A percentile compares a stretch with the other conserved stretches of the same genome.
phyloP scores from a whole-genome alignment of 1,140 invertebrate species.

The Gryllus bimaculatus region DNA sequence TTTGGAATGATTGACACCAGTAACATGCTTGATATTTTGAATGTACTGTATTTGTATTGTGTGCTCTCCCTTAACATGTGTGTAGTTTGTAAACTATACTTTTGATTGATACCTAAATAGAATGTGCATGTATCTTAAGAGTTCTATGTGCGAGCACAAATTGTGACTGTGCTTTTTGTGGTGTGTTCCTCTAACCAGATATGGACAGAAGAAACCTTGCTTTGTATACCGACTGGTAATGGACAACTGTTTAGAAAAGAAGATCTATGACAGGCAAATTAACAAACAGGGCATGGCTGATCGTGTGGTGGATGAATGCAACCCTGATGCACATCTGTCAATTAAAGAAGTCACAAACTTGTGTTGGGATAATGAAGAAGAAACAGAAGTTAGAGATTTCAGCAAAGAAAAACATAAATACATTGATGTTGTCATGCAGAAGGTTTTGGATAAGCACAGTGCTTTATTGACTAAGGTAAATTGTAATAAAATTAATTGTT shows the following conservation, averaged over 20 bases:
- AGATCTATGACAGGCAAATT: constrained; percentile 96
- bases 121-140: too few species aligned
- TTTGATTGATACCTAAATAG: too few species aligned
- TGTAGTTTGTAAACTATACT: too few species aligned
- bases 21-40: too few species aligned
- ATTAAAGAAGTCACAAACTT: constrained; percentile 91
- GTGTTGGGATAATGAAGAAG: constrained; percentile 83
- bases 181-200: constrained; percentile 80
- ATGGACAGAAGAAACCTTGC: constrained; percentile 89
- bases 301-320: constrained; percentile 94
- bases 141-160: too few species aligned
- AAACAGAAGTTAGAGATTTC: constrained; percentile 62
- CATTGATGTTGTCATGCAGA: constrained; percentile 70
- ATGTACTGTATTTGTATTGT: too few species aligned
- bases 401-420: constrained; percentile 60
- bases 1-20: too few species aligned
- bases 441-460: constrained; percentile 55
- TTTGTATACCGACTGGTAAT: constrained; percentile 95
- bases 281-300: constrained; percentile 97
- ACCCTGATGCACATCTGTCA: constrained; percentile 90
- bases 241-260: constrained; percentile 93
- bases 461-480: constrained; percentile 58
- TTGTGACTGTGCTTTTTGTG: constrained; percentile 64
- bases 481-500: background rate
- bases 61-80: too few species aligned